Conservation (phyloP, 2,797 vertebrate genomes). For the Characodon lateralis region DNA sequence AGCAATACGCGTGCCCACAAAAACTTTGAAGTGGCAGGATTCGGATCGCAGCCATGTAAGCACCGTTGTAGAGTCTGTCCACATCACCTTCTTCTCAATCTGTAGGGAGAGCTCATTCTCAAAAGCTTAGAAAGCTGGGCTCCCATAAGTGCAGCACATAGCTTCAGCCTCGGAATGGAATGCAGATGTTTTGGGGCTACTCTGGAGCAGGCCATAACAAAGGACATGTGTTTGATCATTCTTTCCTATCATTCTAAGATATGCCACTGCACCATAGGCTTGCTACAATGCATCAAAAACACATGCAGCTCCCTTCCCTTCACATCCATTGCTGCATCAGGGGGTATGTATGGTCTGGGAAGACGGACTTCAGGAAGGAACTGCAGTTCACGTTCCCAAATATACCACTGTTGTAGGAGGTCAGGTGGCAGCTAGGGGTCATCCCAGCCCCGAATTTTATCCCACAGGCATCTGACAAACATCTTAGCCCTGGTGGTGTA, state of each 20-base stretch:
- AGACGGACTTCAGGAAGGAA: not conserved
- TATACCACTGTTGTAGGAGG: not conserved
- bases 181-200: not conserved
- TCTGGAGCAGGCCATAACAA: not conserved
- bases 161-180: not conserved
- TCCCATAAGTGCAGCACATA: no score
- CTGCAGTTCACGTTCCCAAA: not conserved
- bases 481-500: not conserved
- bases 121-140: no score
- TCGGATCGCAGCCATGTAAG: not conserved
- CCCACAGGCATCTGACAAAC: not conserved
- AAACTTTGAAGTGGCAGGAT: not conserved
- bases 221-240: not conserved
- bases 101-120: no score
- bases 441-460: not conserved
- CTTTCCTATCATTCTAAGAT: not conserved
- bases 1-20: not conserved
- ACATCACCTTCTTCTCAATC: no score
- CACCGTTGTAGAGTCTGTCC: not conserved
- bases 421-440: not conserved
- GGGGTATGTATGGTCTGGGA: not conserved
- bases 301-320: not conserved
- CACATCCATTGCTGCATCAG: not conserved
- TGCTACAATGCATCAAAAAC: conserved; percentile 6
- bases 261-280: not conserved